Conservation (phyloP, 2,797 vertebrate species). For the Sebastes vulpes region DNA sequence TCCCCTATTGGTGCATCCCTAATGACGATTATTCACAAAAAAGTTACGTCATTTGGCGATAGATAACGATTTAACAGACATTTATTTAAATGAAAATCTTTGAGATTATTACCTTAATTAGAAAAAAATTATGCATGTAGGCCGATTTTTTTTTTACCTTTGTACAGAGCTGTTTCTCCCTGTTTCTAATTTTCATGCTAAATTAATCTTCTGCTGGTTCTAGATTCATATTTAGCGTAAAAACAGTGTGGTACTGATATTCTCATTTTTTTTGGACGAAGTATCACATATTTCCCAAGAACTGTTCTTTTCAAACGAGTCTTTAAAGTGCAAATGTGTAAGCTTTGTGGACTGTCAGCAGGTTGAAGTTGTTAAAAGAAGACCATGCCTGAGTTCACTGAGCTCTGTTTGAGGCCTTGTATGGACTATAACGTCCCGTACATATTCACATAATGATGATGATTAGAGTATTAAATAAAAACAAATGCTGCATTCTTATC, state of each 20-base stretch:
- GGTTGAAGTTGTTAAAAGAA: not conserved
- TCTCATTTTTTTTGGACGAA: not conserved
- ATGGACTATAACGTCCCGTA: not conserved
- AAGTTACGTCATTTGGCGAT: too few species aligned
- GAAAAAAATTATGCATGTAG: not conserved
- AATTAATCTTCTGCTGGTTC: not conserved
- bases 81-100: too few species aligned
- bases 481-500: not conserved
- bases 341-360: not conserved
- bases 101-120: too few species aligned
- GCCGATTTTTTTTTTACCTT: accelerated
- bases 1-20: too few species aligned
- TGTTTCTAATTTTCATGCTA: not conserved
- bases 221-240: not conserved
- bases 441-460: not conserved
- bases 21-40: too few species aligned
- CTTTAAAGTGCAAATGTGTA: not conserved
- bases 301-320: not conserved
- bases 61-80: too few species aligned
- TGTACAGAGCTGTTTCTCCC: not conserved
- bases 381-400: not conserved
- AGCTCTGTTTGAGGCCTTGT: not conserved
- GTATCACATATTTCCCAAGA: not conserved
- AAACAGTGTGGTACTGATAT: not conserved
- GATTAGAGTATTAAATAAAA: not conserved